Conservation (phyloP, 2,888 invertebrate genomes). For the Oasisia sp. region DNA sequence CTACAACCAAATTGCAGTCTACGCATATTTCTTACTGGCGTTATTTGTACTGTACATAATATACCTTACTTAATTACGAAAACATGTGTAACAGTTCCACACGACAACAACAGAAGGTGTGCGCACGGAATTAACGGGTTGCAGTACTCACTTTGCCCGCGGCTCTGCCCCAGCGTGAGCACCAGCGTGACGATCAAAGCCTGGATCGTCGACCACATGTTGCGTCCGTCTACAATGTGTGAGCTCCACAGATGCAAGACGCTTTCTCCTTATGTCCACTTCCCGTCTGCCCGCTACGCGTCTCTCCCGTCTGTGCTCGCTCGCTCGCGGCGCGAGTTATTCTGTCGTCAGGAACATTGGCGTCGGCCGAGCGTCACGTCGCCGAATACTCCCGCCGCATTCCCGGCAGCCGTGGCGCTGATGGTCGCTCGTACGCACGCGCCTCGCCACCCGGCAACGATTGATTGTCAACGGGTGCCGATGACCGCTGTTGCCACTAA, state of each 20-base stretch:
- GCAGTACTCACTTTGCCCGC: not conserved
- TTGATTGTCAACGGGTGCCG: constrained; percentile 17
- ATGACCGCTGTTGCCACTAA: constrained; percentile 13
- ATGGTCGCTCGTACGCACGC: not conserved
- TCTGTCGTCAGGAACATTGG: not conserved
- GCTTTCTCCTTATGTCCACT: not conserved
- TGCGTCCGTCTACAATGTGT: not conserved
- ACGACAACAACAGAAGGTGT: not conserved
- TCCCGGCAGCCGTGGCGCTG: not conserved
- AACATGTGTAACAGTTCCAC: not conserved
- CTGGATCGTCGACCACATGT: not conserved
- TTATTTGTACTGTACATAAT: not conserved
- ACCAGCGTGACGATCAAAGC: not conserved
- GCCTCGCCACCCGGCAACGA: not conserved
- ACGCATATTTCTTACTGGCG: no score
- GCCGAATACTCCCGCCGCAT: not conserved
- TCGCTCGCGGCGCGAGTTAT: not conserved
- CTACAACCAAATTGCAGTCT: no score
- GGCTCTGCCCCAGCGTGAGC: not conserved
- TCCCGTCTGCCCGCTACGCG: not conserved
- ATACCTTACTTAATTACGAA: not conserved
- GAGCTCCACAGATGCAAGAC: not conserved
- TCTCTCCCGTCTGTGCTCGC: not conserved
- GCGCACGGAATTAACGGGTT: not conserved
- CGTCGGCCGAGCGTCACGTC: not conserved